phyloP scores from a whole-genome alignment of 2,113 vertebrate genomes.

The Euleptes europaea region DNA sequence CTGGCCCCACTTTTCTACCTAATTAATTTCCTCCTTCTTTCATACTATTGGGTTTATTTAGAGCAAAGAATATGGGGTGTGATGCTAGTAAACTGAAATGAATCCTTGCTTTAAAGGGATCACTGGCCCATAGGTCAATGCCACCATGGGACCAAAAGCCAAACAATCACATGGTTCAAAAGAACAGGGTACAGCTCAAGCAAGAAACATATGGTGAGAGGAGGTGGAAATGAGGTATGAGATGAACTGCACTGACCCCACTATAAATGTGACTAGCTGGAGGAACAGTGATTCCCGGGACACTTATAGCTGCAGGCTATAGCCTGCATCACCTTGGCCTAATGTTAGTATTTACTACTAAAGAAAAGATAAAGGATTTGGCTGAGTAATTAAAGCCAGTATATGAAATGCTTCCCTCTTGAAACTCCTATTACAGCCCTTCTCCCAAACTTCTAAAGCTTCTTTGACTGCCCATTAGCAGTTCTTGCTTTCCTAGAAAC shows the following conservation, averaged over 20 bases:
- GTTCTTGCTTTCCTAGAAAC: too few relatives aligned
- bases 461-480: too few relatives aligned
- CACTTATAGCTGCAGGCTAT: neutral
- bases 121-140: neutral
- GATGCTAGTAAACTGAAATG: neutral
- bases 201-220: neutral
- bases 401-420: neutral
- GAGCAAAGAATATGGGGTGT: neutral
- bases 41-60: neutral
- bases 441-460: too few relatives aligned
- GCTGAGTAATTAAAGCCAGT: neutral
- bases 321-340: neutral
- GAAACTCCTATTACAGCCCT: too few relatives aligned
- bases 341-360: neutral
- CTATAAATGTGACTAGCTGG: too few relatives aligned
- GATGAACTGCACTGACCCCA: neutral
- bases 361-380: neutral
- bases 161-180: neutral
- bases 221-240: neutral
- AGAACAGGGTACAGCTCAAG: neutral
- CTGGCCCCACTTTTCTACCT: neutral
- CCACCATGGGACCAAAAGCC: neutral
- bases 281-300: neutral
- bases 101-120: neutral
- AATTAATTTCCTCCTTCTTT: slow-evolving; percentile 14